phyloP scores from a whole-genome alignment of 2,797 vertebrate genomes.

The Artibeus lituratus region DNA sequence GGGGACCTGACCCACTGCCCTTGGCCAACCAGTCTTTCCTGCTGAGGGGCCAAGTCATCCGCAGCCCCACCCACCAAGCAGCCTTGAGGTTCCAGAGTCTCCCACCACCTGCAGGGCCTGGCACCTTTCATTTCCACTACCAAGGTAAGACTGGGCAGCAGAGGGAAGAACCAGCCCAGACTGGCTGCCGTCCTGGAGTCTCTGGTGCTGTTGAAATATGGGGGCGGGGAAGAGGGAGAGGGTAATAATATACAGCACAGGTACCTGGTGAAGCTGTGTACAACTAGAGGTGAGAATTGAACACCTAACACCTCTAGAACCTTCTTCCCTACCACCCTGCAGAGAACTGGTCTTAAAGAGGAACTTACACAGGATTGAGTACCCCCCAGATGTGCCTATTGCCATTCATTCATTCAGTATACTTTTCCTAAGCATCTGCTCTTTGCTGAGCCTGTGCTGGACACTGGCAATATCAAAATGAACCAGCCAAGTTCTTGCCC shows the following conservation, averaged over 20 bases:
- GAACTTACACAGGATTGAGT: background rate
- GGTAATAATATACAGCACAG: background rate
- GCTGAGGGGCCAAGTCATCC: conserved; percentile 91
- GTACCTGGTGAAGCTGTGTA: background rate
- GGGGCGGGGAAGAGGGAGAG: background rate
- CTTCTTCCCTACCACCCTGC: background rate
- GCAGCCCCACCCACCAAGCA: conserved; percentile 95
- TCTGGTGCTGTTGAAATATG: background rate
- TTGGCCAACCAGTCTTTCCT: conserved; percentile 94
- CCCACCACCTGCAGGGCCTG: conserved; percentile 81
- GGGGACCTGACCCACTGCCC: conserved; percentile 88
- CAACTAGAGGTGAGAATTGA: background rate
- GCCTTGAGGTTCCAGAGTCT: conserved; percentile 90
- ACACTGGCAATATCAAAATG: background rate
- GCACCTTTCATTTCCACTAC: conserved; percentile 90
- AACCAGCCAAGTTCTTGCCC: background rate
- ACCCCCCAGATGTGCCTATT: background rate
- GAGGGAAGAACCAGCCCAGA: background rate
- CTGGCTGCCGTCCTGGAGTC: background rate
- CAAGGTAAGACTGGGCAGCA: conserved; percentile 86
- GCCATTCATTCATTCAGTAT: background rate
- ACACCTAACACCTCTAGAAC: background rate
- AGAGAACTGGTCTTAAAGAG: background rate
- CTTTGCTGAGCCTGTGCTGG: background rate
- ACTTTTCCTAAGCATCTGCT: background rate